Percentiles rank a stretch among this genome's conserved stretches.
phyloP scores from a whole-genome alignment of 2,888 invertebrate species.

The Stenchaetothrips biformis region DNA sequence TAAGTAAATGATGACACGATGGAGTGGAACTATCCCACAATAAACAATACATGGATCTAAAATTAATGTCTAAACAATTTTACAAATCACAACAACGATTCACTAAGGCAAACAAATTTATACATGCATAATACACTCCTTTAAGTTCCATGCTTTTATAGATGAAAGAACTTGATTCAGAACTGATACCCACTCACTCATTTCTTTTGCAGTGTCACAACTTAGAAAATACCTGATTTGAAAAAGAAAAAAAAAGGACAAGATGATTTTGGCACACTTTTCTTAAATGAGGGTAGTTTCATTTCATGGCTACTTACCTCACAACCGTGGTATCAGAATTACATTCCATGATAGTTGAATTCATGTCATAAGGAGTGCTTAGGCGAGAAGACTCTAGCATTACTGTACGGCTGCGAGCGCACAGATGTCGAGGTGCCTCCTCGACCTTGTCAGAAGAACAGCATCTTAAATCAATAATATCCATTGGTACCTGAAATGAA shows the following conservation, averaged over 20 bases:
- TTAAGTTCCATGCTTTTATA: not conserved
- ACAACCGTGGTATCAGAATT: not conserved
- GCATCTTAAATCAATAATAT: not conserved
- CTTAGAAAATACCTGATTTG: not conserved
- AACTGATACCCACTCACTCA: not conserved
- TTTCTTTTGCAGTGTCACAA: not conserved
- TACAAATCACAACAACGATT: too few relatives aligned
- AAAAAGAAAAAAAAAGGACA: too few relatives aligned
- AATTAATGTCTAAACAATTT: too few relatives aligned
- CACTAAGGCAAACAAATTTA: too few relatives aligned
- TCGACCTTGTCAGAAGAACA: not conserved
- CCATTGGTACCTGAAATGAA: not conserved
- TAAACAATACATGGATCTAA: too few relatives aligned
- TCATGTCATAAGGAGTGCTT: not conserved
- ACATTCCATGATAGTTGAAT: conserved; percentile 1
- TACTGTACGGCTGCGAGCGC: not conserved
- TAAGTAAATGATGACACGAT: too few relatives aligned
- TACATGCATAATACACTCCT: not conserved
- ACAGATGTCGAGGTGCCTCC: not conserved
- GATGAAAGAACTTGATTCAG: not conserved
- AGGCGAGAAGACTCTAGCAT: not conserved
- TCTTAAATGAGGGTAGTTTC: not conserved
- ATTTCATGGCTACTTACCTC: not conserved
- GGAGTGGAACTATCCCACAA: too few relatives aligned
- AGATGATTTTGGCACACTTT: too few relatives aligned